A percentile compares a stretch with the other conserved stretches of the same genome.
Conservation (phyloP, 53 echinoderm and acorn worm genomes). For the Holothuria scabra region DNA sequence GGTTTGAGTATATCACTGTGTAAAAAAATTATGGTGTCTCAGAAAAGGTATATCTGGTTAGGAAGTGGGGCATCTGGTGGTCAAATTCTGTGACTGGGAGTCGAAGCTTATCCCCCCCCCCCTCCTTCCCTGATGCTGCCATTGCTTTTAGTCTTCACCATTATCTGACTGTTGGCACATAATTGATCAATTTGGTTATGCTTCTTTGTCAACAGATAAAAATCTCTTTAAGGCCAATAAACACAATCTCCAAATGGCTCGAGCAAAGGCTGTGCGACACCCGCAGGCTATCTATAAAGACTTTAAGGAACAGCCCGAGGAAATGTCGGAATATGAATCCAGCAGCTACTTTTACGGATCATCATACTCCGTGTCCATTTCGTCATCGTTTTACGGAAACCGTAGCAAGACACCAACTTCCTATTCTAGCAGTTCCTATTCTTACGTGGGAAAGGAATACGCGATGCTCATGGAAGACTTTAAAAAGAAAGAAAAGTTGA, state of each 20-base stretch:
- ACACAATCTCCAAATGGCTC: constrained; percentile 20
- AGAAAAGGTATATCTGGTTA: too few relatives aligned
- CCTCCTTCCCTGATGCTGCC: neutral
- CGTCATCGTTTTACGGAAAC: constrained; percentile 42
- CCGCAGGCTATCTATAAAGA: constrained; percentile 38
- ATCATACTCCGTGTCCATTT: constrained; percentile 27
- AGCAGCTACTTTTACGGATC: constrained; percentile 50
- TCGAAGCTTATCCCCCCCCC: neutral
- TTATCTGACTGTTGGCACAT: neutral
- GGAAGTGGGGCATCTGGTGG: too few relatives aligned
- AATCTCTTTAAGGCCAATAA: constrained; percentile 18
- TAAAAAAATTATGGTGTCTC: too few relatives aligned
- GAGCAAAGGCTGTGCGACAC: neutral
- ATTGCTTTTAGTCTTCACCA: neutral
- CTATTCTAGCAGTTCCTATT: constrained; percentile 34
- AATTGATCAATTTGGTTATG: neutral
- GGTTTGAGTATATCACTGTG: too few relatives aligned
- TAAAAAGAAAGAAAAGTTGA: neutral
- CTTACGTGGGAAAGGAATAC: neutral
- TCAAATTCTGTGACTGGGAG: too few relatives aligned
- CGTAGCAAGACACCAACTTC: constrained; percentile 6
- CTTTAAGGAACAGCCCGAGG: constrained; percentile 34
- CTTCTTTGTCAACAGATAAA: constrained; percentile 18
- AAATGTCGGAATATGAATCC: neutral
- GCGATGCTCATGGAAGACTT: neutral